A percentile compares a stretch with the other conserved stretches of the same genome.
Conservation (phyloP, 2,888 invertebrate species). For the Coenonympha arcania region DNA sequence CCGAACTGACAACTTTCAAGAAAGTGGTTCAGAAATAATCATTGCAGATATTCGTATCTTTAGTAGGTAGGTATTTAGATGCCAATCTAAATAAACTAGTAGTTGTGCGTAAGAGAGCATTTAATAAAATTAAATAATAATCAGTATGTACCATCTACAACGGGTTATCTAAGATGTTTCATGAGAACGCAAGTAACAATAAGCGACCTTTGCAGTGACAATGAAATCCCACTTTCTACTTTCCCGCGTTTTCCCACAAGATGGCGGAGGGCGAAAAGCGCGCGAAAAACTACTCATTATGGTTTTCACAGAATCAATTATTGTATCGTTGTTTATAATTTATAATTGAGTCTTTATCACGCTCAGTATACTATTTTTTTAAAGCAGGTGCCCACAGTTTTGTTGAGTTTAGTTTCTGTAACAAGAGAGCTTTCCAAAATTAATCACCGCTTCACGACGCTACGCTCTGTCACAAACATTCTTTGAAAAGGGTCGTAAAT, state of each 20-base stretch:
- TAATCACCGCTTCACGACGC: neutral
- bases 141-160: conserved; percentile 22
- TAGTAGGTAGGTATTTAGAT: too few relatives aligned
- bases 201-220: conserved; percentile 62
- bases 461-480: conserved; percentile 2
- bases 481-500: conserved; percentile 11
- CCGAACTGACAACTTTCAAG: conserved; percentile 2
- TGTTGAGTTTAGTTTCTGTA: neutral
- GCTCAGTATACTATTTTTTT: neutral
- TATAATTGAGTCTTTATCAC: neutral
- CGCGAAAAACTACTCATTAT: conserved; percentile 26
- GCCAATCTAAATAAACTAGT: neutral
- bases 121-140: conserved; percentile 20
- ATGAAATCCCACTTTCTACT: conserved; percentile 65
- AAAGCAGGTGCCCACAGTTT: neutral
- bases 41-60: too few relatives aligned
- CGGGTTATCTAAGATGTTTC: conserved; percentile 42
- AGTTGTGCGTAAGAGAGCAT: neutral
- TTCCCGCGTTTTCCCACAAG: conserved; percentile 61
- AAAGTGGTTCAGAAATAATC: conserved; percentile 2
- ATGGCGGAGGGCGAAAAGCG: conserved; percentile 38
- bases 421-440: neutral
- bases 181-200: conserved; percentile 54
- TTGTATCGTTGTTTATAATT: neutral
- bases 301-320: conserved; percentile 14